Percentiles rank a stretch among this genome's conserved stretches.
phyloP scores from a whole-genome alignment of 92 coral and sea anemone species.

The Phenganax subtilis region DNA sequence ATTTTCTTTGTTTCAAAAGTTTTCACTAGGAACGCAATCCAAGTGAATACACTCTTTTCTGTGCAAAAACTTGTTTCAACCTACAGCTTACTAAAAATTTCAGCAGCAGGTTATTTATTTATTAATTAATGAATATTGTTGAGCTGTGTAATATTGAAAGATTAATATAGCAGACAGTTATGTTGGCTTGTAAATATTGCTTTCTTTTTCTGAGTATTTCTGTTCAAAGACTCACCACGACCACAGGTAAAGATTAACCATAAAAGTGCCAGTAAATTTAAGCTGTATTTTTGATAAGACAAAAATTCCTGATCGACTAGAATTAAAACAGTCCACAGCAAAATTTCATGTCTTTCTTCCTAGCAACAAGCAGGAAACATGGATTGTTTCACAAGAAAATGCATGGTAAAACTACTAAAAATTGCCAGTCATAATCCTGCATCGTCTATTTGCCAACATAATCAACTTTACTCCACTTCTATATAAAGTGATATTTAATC shows the following conservation, averaged over 20 bases:
- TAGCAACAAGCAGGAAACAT: conserved; percentile 8
- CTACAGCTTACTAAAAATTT: not conserved
- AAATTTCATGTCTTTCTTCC: not conserved
- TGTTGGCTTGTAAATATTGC: conserved; percentile 15
- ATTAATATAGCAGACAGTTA: not conserved
- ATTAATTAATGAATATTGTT: conserved; percentile 1
- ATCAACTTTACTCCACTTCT: not conserved
- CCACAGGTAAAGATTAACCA: not conserved
- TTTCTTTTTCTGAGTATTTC: not conserved
- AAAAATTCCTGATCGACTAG: too few relatives aligned
- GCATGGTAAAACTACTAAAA: not conserved
- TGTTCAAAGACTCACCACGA: not conserved
- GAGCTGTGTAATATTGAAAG: not conserved
- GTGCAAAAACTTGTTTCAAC: too few relatives aligned
- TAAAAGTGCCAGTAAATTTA: not conserved
- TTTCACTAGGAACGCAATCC: not conserved
- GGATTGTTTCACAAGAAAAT: conserved; percentile 18
- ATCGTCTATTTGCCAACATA: not conserved
- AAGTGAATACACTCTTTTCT: not conserved
- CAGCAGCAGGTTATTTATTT: conserved; percentile 30
- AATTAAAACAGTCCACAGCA: not conserved
- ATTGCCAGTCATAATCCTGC: not conserved
- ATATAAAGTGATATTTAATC: too few relatives aligned
- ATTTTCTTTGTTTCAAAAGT: not conserved
- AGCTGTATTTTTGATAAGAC: too few relatives aligned